phyloP scores from a whole-genome alignment of 2,888 invertebrate species.

The Rhodophaea formosa region DNA sequence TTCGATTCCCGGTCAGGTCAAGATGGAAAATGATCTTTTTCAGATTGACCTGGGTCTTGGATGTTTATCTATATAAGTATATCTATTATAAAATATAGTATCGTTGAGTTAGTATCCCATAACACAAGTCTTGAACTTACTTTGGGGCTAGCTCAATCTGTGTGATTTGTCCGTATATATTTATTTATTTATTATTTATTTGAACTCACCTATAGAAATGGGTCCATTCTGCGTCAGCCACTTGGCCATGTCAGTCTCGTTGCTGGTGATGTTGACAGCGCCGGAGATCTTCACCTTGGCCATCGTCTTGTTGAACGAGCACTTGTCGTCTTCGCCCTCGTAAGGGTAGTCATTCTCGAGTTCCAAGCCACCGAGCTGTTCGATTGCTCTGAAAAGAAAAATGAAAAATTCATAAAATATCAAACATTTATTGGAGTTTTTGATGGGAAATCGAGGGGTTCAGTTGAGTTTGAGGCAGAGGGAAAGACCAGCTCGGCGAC shows the following conservation, averaged over 20 bases:
- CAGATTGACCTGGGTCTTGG: too few species aligned
- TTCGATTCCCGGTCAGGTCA: too few species aligned
- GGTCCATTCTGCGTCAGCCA: constrained; percentile 95
- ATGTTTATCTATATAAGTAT: too few species aligned
- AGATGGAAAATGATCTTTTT: too few species aligned
- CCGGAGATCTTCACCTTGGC: constrained; percentile 86
- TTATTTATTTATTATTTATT: not conserved
- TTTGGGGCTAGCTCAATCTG: not conserved
- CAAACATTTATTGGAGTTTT: too few species aligned
- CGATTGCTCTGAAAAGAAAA: constrained; percentile 84
- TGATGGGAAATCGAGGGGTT: too few species aligned
- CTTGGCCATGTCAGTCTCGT: constrained; percentile 94
- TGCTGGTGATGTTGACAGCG: constrained; percentile 91
- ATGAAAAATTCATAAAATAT: too few species aligned
- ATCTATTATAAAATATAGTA: too few species aligned
- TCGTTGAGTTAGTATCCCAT: too few species aligned
- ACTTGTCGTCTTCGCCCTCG: constrained; percentile 89
- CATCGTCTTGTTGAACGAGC: constrained; percentile 85
- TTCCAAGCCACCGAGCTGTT: constrained; percentile 94
- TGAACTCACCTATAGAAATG: constrained; percentile 92
- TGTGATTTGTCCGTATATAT: not conserved
- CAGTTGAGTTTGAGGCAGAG: too few species aligned
- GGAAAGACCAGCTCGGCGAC: too few species aligned
- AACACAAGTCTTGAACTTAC: too few species aligned
- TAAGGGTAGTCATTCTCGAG: constrained; percentile 95